These are phyloP conservation scores for Drosophila cardini DNA, from an alignment of 1,140 invertebrate species.

Conservation along the genomic window DNA sequence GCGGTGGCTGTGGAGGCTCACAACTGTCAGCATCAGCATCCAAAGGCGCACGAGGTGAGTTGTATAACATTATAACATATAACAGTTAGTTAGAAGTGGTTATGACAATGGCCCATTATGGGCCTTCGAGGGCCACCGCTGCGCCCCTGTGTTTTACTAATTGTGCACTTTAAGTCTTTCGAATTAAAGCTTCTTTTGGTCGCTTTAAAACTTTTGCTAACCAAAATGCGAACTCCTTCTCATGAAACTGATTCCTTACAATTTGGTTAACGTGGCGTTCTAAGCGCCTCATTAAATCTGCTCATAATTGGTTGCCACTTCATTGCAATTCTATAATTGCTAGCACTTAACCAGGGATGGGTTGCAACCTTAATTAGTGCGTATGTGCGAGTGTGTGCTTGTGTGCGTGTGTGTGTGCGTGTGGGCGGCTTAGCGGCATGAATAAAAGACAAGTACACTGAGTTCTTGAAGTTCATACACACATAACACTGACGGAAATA, in stretches of 20 bases:
- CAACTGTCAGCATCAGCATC: constrained; percentile 82
- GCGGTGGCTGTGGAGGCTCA: constrained; percentile 50
- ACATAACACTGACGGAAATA: no score
- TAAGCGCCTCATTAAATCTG: constrained; percentile 6
- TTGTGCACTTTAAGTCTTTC: no score
- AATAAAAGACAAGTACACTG: background rate
- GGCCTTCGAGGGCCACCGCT: no score
- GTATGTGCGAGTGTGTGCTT: background rate
- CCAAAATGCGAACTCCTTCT: no score
- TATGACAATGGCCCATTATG: background rate
- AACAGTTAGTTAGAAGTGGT: no score
- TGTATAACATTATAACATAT: no score
- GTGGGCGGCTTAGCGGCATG: background rate
- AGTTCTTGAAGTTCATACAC: no score
- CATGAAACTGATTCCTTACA: background rate
- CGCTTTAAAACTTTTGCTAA: no score
- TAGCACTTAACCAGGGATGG: background rate
- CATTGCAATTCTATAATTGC: constrained; percentile 14
- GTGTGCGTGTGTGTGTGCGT: no score
- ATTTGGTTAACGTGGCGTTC: background rate
- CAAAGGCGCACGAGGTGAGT: constrained; percentile 82
- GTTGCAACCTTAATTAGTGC: background rate
- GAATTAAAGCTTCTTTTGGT: no score
- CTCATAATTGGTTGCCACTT: constrained; percentile 17
- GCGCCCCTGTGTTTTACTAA: no score